A percentile compares a stretch with the other conserved stretches of the same genome.
Evolutionary conservation across 2,888 invertebrate species (phyloP).

Genomic region (Seira musarum): DNA sequence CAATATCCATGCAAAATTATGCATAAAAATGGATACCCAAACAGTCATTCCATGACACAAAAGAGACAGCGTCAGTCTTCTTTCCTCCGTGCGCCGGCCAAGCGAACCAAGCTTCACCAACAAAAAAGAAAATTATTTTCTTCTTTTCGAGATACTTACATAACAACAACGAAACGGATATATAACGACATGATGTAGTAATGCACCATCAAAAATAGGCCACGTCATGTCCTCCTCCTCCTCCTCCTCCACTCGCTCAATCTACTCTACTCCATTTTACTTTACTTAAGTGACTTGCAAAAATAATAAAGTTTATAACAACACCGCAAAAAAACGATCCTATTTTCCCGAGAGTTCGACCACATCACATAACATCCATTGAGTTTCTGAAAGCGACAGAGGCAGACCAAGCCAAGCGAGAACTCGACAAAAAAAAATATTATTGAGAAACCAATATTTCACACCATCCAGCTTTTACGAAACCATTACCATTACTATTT

Average conservation of each 20-base stretch:
- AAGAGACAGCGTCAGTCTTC: not conserved
- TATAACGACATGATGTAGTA: not conserved
- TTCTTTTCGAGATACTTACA: too few species aligned
- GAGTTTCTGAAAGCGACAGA: too few species aligned
- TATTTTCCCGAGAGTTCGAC: too few species aligned
- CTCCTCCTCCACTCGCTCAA: not conserved
- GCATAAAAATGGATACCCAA: not conserved
- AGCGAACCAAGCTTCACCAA: too few species aligned
- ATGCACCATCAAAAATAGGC: not conserved
- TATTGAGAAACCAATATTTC: not conserved
- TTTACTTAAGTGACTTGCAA: not conserved
- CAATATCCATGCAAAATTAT: not conserved
- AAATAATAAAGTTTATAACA: not conserved
- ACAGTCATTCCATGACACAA: not conserved
- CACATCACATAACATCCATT: too few species aligned
- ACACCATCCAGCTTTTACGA: not conserved
- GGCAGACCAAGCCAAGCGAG: too few species aligned
- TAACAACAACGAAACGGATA: not conserved
- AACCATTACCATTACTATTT: not conserved
- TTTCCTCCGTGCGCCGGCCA: not conserved
- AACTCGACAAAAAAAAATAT: not conserved
- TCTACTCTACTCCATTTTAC: not conserved
- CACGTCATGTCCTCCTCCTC: slow-evolving; percentile 11
- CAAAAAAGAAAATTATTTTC: not conserved
- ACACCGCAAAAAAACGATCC: too few species aligned